Base-by-base conservation (phyloP, 2,113 vertebrate genomes). In the Fregetta grallaria region DNA sequence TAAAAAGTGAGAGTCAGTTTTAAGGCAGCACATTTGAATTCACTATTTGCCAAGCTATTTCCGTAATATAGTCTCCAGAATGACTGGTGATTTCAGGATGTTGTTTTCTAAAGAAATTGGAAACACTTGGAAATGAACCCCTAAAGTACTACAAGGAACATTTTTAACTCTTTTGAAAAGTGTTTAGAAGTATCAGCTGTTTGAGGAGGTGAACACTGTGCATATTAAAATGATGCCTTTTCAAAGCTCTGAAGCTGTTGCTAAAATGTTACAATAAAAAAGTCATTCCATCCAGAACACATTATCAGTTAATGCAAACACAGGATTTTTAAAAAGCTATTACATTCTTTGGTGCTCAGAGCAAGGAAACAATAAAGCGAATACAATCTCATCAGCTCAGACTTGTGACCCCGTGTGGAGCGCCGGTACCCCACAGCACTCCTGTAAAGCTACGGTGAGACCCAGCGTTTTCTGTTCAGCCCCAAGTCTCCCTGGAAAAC, bases 241-340 rank as follows among this genome's bases (percentile, higher is more conserved):
- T 40, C 80, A 61, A 89, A 85, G 77, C 86, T 90, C 50, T 74
- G 86, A 79, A 92, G 79, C 90, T 84, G 56, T 80, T 91, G 36
- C 93, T 86, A 62, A 93, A 94, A 92, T 36, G 58, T 95, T 94
- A 75, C 83, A 87, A 79, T 94, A 86, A 92, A 87, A 91, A 88
- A 93, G 91, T 77, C 65, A 70, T 93, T 92, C 72, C 58, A 56
- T 47, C 76, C 81, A 70, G 81, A 96, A 82, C 76, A 85, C 77
- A 67, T 96, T 95, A 93, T 52, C 83, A 34, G 88, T 86, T 93
- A 95, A 93, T 77, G 80, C 83, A 91, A 96, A 94, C 66, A 73
- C 50, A n/a, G 77, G 74, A 42, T 83, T 92, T 96, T 88, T 6
- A 34, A 77, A 77, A 90, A 92, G 74, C 79, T 49, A 67, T 94